Conservation (phyloP, 1,140 invertebrate species). For the Pinna nobilis region DNA sequence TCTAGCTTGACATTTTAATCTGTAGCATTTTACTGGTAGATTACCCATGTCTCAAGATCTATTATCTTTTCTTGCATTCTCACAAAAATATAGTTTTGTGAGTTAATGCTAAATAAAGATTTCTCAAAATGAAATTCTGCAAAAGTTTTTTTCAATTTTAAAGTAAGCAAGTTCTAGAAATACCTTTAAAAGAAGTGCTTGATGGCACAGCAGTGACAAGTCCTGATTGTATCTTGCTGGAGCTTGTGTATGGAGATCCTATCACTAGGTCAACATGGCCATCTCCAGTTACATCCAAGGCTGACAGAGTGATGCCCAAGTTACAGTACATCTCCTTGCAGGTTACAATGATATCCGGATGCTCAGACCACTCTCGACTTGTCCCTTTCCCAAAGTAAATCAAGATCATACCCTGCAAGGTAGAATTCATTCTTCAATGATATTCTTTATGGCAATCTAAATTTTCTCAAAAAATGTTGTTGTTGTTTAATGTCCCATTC, state of each 20-base stretch:
- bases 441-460: neutral
- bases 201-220: conserved; percentile 1
- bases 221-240: conserved; percentile 2
- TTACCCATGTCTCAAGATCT: too few relatives aligned
- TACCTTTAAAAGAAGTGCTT: too few relatives aligned
- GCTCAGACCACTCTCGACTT: neutral
- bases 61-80: too few relatives aligned
- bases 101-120: too few relatives aligned
- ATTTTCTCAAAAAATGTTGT: neutral
- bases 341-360: conserved; percentile 3
- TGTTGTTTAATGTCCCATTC: too few relatives aligned
- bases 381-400: conserved; percentile 12
- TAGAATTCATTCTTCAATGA: neutral
- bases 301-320: conserved; percentile 47
- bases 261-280: conserved; percentile 54
- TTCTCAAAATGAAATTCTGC: too few relatives aligned
- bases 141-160: too few relatives aligned
- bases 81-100: too few relatives aligned
- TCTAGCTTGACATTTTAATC: too few relatives aligned
- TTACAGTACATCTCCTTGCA: conserved; percentile 51
- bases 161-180: too few relatives aligned
- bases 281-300: conserved; percentile 52
- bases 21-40: too few relatives aligned
- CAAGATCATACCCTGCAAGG: conserved; percentile 1
- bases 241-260: conserved; percentile 44